A percentile compares a stretch with the other conserved stretches of the same genome.
Evolutionary conservation across 2,113 vertebrate genomes (phyloP).

Genomic region (Ictidomys tridecemlineatus): DNA sequence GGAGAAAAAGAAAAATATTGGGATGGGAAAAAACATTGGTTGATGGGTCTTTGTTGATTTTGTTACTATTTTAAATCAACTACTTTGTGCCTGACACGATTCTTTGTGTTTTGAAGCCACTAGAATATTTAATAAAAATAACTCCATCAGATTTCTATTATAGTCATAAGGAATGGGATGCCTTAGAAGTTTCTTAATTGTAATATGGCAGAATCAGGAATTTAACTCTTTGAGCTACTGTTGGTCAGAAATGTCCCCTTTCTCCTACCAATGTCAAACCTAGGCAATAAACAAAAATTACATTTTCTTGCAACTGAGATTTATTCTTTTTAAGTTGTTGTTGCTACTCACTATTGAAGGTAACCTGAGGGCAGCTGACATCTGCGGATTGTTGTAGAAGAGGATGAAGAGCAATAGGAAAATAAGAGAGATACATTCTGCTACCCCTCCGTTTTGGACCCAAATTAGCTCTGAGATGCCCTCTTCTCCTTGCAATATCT

Average conservation of each 20-base stretch:
- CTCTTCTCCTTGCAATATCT: background rate
- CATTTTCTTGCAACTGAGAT: background rate
- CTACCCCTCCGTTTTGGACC: background rate
- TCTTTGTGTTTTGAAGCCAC: background rate
- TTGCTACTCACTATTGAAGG: background rate
- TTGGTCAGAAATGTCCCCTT: background rate
- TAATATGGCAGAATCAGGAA: background rate
- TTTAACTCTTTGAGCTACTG: background rate
- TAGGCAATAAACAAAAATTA: background rate
- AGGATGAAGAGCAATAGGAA: background rate
- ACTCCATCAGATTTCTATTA: background rate
- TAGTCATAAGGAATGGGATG: background rate
- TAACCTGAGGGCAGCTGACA: background rate
- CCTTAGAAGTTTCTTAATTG: background rate
- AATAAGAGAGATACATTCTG: background rate
- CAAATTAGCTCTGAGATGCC: background rate
- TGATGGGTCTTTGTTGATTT: background rate
- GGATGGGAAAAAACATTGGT: background rate
- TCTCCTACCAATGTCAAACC: background rate
- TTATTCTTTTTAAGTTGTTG: background rate
- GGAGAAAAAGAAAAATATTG: background rate
- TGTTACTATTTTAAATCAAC: background rate
- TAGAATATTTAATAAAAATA: conserved; percentile 20
- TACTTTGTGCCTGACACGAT: background rate
- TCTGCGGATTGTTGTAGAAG: background rate